A percentile compares a stretch with the other conserved stretches of the same genome.
phyloP scores from a whole-genome alignment of 2,888 invertebrate genomes.

The Phania funesta region DNA sequence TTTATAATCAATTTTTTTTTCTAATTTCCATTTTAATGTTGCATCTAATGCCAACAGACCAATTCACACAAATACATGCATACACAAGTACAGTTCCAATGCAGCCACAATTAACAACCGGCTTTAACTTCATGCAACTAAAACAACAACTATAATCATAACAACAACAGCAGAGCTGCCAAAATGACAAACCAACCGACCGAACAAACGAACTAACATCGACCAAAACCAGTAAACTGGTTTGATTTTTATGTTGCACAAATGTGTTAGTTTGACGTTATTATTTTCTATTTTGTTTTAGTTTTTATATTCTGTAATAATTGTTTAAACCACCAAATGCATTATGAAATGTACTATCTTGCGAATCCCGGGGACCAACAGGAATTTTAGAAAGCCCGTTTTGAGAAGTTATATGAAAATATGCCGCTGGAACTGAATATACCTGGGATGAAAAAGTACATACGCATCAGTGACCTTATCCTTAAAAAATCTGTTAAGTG shows the following conservation, averaged over 20 bases:
- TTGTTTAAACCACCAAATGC: conserved; percentile 20
- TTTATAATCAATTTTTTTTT: conserved; percentile 26
- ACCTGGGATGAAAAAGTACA: too few relatives aligned
- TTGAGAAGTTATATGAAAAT: too few relatives aligned
- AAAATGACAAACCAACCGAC: conserved; percentile 52
- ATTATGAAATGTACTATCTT: conserved; percentile 9
- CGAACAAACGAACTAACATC: conserved; percentile 47
- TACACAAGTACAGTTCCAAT: not conserved
- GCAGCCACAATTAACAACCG: conserved; percentile 56
- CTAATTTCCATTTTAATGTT: conserved; percentile 11
- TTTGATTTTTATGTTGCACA: conserved; percentile 25
- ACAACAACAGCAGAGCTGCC: conserved; percentile 37
- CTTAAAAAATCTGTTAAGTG: too few relatives aligned
- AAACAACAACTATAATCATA: not conserved
- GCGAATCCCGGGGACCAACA: not conserved
- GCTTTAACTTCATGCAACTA: conserved; percentile 18
- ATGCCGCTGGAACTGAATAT: too few relatives aligned
- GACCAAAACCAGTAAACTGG: conserved; percentile 39
- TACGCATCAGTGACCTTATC: too few relatives aligned
- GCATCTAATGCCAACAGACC: conserved; percentile 13
- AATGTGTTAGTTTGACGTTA: conserved; percentile 52
- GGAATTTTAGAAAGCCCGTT: too few relatives aligned
- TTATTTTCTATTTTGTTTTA: conserved; percentile 56
- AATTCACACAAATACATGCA: not conserved
- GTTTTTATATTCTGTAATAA: conserved; percentile 31